Conservation (phyloP, 2,888 invertebrate species). For the Dendrolimus pini region DNA sequence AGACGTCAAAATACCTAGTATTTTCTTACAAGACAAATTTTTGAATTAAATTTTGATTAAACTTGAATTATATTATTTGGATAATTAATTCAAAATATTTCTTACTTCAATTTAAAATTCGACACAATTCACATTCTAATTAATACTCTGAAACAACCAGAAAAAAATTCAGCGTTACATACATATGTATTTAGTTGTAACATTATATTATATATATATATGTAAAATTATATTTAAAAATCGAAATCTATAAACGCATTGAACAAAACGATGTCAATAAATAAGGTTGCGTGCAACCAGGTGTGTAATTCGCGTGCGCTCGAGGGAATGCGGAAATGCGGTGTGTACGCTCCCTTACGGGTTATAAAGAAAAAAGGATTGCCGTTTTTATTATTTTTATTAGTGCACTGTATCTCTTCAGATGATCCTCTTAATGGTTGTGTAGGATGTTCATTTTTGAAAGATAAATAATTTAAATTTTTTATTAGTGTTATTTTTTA, state of each 20-base stretch:
- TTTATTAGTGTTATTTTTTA: too few relatives aligned
- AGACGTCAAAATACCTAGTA: too few relatives aligned
- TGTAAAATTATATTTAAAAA: background rate
- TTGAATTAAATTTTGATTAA: too few relatives aligned
- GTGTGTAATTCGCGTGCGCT: slow-evolving; percentile 46
- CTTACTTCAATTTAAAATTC: too few relatives aligned
- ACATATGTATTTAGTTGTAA: too few relatives aligned
- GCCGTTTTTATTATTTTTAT: slow-evolving; percentile 66
- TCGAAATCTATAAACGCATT: background rate
- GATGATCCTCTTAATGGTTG: slow-evolving; percentile 25
- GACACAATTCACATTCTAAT: too few relatives aligned
- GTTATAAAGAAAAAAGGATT: slow-evolving; percentile 60
- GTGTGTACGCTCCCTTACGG: slow-evolving; percentile 50
- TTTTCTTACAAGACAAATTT: too few relatives aligned
- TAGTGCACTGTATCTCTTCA: slow-evolving; percentile 43
- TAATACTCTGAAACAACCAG: too few relatives aligned
- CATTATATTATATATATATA: too few relatives aligned
- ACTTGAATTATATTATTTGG: too few relatives aligned
- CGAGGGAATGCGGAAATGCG: slow-evolving; percentile 28
- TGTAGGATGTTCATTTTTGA: slow-evolving; percentile 19
- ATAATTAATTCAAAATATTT: too few relatives aligned
- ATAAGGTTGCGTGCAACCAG: slow-evolving; percentile 50
- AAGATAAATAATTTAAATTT: slow-evolving; percentile 2
- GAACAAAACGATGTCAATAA: slow-evolving; percentile 47
- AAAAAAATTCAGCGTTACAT: too few relatives aligned